These are phyloP conservation scores for Sula dactylatra DNA, from an alignment of 2,113 vertebrate genomes.

Conservation along the genomic window DNA sequence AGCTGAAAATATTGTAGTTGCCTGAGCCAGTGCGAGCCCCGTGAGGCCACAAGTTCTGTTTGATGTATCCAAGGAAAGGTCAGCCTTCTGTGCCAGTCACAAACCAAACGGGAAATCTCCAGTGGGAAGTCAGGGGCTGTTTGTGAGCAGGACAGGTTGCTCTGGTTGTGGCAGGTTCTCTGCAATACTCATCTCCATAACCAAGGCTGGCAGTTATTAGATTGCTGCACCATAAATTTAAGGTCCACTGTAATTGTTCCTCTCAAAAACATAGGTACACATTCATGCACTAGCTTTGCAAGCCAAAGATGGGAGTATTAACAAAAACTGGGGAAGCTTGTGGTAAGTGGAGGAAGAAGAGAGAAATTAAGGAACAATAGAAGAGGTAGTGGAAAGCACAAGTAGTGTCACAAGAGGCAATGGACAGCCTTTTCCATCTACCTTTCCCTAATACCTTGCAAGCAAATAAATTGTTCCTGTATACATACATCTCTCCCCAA, in stretches of 20 bases:
- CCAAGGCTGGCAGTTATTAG: not conserved
- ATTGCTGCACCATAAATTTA: not conserved
- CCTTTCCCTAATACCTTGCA: not conserved
- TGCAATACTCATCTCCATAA: not conserved
- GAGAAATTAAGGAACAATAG: not conserved
- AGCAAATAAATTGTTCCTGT: not conserved
- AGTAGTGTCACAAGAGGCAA: not conserved
- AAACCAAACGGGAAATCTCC: not conserved
- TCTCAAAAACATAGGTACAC: not conserved
- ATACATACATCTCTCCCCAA: not conserved
- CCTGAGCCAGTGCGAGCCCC: not conserved
- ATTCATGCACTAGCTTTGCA: not conserved
- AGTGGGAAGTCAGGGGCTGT: not conserved
- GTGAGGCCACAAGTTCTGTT: not conserved
- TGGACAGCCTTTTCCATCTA: not conserved
- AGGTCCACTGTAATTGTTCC: not conserved
- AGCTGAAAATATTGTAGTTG: slow-evolving; percentile 21
- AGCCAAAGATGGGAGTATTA: not conserved
- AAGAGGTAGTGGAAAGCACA: not conserved
- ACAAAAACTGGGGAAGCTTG: not conserved
- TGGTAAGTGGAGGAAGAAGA: not conserved
- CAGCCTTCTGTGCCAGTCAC: not conserved
- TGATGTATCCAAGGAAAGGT: slow-evolving; percentile 41
- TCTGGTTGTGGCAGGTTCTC: not conserved
- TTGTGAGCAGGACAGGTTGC: not conserved